phyloP scores from a whole-genome alignment of 2,797 vertebrate species.

The Nyctibius grandis region DNA sequence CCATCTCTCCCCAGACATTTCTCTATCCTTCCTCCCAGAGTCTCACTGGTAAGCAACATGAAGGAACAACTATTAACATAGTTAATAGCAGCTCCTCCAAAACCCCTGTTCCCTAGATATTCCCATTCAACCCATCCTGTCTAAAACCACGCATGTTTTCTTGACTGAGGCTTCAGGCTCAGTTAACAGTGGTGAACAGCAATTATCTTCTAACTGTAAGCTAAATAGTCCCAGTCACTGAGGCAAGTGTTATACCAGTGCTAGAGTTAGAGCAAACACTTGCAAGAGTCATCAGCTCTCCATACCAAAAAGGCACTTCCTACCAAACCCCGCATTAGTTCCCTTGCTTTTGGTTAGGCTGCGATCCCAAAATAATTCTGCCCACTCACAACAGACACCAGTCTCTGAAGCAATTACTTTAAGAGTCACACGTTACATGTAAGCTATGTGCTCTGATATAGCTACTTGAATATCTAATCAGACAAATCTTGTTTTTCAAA shows the following conservation, averaged over 20 bases:
- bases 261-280: background rate
- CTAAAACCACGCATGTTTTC: background rate
- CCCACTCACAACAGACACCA: background rate
- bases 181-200: background rate
- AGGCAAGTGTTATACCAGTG: background rate
- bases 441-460: background rate
- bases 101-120: background rate
- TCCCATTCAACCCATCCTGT: background rate
- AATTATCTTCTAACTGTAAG: background rate
- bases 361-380: background rate
- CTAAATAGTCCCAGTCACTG: background rate
- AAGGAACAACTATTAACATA: background rate
- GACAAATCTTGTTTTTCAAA: background rate
- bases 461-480: background rate
- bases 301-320: background rate
- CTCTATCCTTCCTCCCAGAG: background rate
- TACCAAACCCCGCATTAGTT: background rate
- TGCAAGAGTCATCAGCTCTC: background rate
- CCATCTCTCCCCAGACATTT: conserved; percentile 12
- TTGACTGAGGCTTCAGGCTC: background rate
- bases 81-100: background rate
- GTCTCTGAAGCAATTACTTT: background rate
- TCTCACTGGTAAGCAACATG: background rate
- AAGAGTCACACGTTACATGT: background rate
- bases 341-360: background rate